These are phyloP conservation scores for Hyles euphorbiae DNA, from an alignment of 1,140 invertebrate genomes.

Conservation along the genomic window DNA sequence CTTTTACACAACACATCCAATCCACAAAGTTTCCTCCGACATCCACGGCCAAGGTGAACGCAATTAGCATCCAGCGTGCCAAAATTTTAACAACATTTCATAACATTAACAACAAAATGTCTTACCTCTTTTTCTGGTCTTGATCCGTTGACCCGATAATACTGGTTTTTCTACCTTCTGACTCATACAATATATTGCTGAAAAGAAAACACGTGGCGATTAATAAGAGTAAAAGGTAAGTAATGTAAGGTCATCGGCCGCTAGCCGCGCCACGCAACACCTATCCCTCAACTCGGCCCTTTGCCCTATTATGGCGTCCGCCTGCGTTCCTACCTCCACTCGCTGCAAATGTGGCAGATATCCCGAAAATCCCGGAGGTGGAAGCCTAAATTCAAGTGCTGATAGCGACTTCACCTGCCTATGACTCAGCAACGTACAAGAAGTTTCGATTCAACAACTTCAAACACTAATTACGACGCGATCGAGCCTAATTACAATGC, in stretches of 20 bases:
- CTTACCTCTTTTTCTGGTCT: slow-evolving; percentile 99
- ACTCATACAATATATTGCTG: slow-evolving; percentile 99
- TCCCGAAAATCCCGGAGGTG: slow-evolving; percentile 10
- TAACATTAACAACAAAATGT: slow-evolving; percentile 10
- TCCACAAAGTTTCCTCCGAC: background rate
- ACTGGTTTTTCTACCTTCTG: slow-evolving; percentile 99
- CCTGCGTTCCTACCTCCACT: slow-evolving; percentile 27
- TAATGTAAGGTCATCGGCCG: slow-evolving; percentile 60
- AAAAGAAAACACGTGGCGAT: slow-evolving; percentile 75
- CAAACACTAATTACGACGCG: slow-evolving; percentile 3
- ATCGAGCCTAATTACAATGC: background rate
- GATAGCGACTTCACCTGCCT: slow-evolving; percentile 35
- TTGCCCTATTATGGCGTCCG: slow-evolving; percentile 38
- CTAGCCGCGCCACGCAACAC: slow-evolving; percentile 29
- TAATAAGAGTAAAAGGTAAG: slow-evolving; percentile 34
- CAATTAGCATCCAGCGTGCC: slow-evolving; percentile 1
- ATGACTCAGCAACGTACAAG: slow-evolving; percentile 54
- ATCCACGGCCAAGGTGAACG: slow-evolving; percentile 25
- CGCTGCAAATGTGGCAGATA: slow-evolving; percentile 34
- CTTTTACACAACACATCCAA: background rate
- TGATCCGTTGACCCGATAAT: slow-evolving; percentile 99
- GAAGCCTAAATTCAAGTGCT: background rate
- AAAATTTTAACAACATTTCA: background rate
- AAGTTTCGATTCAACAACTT: slow-evolving; percentile 1
- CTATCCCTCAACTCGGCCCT: slow-evolving; percentile 16